These are phyloP conservation scores for Cerceris rybyensis DNA, from an alignment of 2,888 invertebrate genomes.

Conservation along the genomic window DNA sequence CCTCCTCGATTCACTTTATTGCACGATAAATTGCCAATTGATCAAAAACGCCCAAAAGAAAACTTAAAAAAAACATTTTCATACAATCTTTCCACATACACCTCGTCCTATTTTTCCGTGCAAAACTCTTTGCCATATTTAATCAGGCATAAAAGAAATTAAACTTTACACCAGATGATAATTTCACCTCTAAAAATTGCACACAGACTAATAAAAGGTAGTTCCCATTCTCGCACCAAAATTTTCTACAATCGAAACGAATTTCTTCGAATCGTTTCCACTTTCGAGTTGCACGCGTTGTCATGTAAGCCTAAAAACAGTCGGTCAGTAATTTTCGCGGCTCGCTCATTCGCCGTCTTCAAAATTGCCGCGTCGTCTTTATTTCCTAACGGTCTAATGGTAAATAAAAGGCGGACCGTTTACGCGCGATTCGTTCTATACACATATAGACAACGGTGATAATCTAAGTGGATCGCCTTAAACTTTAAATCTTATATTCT, in stretches of 20 bases:
- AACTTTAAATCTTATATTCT: constrained; percentile 51
- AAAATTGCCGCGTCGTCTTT: constrained; percentile 46
- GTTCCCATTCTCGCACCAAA: background rate
- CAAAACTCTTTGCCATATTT: too few relatives aligned
- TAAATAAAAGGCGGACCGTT: constrained; percentile 56
- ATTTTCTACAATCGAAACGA: background rate
- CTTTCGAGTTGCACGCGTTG: background rate
- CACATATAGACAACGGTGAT: constrained; percentile 67
- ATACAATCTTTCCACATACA: too few relatives aligned
- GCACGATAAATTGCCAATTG: too few relatives aligned
- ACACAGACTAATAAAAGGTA: too few relatives aligned
- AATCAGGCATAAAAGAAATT: too few relatives aligned
- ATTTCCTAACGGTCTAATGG: constrained; percentile 36
- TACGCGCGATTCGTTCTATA: constrained; percentile 56
- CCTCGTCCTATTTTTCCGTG: too few relatives aligned
- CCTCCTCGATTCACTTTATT: too few relatives aligned
- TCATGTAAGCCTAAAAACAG: constrained; percentile 1
- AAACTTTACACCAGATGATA: too few relatives aligned
- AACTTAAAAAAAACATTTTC: too few relatives aligned
- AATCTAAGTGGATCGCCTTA: constrained; percentile 64
- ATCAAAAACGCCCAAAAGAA: too few relatives aligned
- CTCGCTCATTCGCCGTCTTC: constrained; percentile 33
- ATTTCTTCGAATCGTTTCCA: background rate
- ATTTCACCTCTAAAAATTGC: too few relatives aligned
- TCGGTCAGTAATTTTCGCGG: constrained; percentile 28